Percentiles rank a stretch among this genome's conserved stretches.
These are phyloP conservation scores for Anagyrus pseudococci DNA, from an alignment of 2,888 invertebrate species.

Conservation along the genomic window DNA sequence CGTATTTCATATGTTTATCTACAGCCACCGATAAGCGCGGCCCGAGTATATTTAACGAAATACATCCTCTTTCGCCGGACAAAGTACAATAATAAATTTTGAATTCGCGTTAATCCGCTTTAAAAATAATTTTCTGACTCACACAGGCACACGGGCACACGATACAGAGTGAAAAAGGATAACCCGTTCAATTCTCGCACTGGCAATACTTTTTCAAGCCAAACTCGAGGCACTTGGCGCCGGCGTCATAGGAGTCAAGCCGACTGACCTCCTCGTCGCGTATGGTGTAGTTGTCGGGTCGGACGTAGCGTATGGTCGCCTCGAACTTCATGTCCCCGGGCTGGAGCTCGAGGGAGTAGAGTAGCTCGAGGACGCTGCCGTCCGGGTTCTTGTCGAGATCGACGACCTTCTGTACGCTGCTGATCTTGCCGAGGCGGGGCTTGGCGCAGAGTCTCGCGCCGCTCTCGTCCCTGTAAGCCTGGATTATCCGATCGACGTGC, in stretches of 20 bases:
- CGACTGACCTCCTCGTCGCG: conserved; percentile 55
- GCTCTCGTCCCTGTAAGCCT: conserved; percentile 49
- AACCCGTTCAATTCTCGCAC: no score
- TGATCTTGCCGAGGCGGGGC: conserved; percentile 65
- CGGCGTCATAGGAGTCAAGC: conserved; percentile 51
- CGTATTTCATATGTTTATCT: no score
- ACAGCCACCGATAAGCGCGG: no score
- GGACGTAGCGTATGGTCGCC: conserved; percentile 67
- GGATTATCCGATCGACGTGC: conserved; percentile 53
- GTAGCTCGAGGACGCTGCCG: conserved; percentile 67
- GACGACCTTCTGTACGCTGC: conserved; percentile 65
- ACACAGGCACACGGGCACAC: no score
- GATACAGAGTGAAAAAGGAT: no score
- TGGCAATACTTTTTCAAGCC: background rate
- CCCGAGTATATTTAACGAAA: no score
- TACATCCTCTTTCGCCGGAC: no score
- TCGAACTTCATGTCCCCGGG: conserved; percentile 76
- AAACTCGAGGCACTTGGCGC: conserved; percentile 50
- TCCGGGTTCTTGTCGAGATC: conserved; percentile 48
- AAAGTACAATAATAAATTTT: no score
- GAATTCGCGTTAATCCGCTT: no score
- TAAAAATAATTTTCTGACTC: no score
- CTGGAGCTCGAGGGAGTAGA: conserved; percentile 73
- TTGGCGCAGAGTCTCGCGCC: conserved; percentile 63
- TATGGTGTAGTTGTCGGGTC: conserved; percentile 50